These are phyloP conservation scores for Heliocidaris erythrogramma DNA, from an alignment of 35 echinoderm and acorn worm species.

Conservation along the genomic window DNA sequence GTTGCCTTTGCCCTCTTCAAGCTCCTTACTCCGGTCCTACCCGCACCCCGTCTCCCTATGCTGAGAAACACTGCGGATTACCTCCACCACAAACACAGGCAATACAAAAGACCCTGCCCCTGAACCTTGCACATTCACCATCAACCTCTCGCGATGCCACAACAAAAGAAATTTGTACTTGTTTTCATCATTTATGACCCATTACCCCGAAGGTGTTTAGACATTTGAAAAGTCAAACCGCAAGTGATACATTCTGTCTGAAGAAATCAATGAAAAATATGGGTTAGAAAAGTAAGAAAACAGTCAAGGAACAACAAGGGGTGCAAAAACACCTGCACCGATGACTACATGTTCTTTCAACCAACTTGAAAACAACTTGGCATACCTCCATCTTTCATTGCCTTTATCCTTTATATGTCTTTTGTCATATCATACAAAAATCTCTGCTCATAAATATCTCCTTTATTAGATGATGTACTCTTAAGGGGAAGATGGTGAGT, in stretches of 20 bases:
- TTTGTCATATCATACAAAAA: neutral
- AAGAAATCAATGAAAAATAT: neutral
- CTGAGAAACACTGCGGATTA: neutral
- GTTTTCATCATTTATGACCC: slow-evolving; percentile 11
- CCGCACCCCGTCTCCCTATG: neutral
- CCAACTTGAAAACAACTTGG: neutral
- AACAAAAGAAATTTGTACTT: slow-evolving; percentile 19
- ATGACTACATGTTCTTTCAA: neutral
- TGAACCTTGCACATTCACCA: neutral
- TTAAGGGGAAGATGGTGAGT: neutral
- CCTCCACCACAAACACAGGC: neutral
- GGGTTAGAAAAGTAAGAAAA: neutral
- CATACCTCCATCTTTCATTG: neutral
- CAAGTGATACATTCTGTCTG: slow-evolving; percentile 16
- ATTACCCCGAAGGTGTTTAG: neutral
- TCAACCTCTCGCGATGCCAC: neutral
- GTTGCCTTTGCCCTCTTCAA: neutral
- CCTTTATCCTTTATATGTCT: neutral
- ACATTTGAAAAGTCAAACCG: neutral
- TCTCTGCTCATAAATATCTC: neutral
- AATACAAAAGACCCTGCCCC: neutral
- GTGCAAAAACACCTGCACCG: neutral
- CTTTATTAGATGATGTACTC: neutral
- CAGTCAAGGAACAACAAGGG: neutral
- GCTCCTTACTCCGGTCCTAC: neutral